Conservation (phyloP, 2,888 invertebrate genomes). For the Paralinhomoeus sp. region DNA sequence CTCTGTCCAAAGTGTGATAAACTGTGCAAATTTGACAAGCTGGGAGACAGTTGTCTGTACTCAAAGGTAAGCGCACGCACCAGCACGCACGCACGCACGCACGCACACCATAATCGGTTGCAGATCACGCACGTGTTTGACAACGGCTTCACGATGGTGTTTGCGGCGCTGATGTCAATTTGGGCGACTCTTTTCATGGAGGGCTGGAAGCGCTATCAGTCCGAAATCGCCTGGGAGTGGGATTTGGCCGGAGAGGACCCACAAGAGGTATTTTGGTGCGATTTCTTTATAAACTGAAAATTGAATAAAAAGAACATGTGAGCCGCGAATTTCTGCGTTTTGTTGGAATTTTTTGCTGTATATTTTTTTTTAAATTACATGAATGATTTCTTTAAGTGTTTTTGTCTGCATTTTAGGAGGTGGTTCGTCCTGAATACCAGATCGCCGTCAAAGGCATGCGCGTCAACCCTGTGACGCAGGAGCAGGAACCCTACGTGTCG, state of each 20-base stretch:
- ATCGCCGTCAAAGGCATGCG: constrained; percentile 56
- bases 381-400: too few relatives aligned
- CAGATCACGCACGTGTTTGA: constrained; percentile 61
- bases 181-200: constrained; percentile 86
- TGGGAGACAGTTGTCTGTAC: constrained; percentile 66
- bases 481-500: constrained; percentile 69
- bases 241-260: constrained; percentile 65
- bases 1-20: constrained; percentile 72
- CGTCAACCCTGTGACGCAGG: constrained; percentile 63
- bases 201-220: constrained; percentile 79
- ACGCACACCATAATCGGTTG: too few relatives aligned
- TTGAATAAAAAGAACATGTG: too few relatives aligned
- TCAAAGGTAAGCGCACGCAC: too few relatives aligned
- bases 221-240: constrained; percentile 85
- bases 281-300: too few relatives aligned
- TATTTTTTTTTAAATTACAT: neutral
- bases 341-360: too few relatives aligned
- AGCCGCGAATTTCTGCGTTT: too few relatives aligned
- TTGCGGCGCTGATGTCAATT: constrained; percentile 82
- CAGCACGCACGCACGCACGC: too few relatives aligned
- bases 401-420: too few relatives aligned
- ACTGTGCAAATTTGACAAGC: constrained; percentile 57
- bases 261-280: constrained; percentile 41
- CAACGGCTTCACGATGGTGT: constrained; percentile 76
- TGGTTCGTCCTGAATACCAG: constrained; percentile 66